Base-by-base conservation (phyloP, 2,888 invertebrate species). In the Phyllotreta striolata region DNA sequence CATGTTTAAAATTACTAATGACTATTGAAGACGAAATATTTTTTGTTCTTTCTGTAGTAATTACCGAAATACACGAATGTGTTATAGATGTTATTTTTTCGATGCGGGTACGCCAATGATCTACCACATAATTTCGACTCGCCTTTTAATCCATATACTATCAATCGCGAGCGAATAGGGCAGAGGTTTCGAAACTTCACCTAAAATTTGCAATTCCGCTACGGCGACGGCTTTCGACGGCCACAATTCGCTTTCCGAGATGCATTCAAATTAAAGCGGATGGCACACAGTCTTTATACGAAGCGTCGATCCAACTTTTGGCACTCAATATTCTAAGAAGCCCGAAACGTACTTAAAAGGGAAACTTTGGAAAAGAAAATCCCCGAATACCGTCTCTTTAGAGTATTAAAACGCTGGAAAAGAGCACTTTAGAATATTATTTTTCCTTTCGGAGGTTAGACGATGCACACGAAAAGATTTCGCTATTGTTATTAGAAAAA, bases 281-380 rank as follows among this genome's bases (percentile, higher is more conserved):
- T 41, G 55, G 40, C 55, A 55, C 24, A 55, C 12, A 34, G 55
- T 55, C 34, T 43, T 55, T 43, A 24, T n/a, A 10, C 40, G 57
- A 39, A 49, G 57, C 34, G 56, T 57, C 46, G 46, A 35, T 57
- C 46, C 38, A 57, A 40, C 38, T 58, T 58, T 51, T 58, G 34
- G 51, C 58, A 58, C 58, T 58, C 58, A 10, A 51, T 58, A 58
- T 51, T 58, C 49, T 39, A 47, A 57, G 39, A 12, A 57, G 49
- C 38, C 58, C 34, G 40, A 34, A 40, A 34, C 57, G 47, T 57
- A 57, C 39, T 58, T 24, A 40, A 52, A 40, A 49, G 41, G 41
- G 46, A 58, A 58, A 58, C 51, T 58, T 58, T 47, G 39, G 13
- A 58, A 47, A 58, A 51, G 51, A 58, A 58, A 58, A 41, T 49